Conservation (phyloP, 1,140 invertebrate genomes). For the Myzus persicae region DNA sequence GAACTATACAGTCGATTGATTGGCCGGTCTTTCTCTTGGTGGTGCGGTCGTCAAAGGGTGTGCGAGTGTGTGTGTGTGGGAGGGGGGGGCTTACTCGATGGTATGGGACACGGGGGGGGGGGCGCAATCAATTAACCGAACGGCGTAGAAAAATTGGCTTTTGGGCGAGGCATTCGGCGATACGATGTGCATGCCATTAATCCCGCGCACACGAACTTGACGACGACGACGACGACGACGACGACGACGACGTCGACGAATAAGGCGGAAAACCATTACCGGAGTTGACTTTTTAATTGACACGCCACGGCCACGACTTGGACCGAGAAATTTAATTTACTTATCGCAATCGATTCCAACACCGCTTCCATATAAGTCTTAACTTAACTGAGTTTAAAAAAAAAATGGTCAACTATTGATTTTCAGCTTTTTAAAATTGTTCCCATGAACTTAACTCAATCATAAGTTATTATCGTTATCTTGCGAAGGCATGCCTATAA, state of each 20-base stretch:
- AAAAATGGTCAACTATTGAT: too few relatives aligned
- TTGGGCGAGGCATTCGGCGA: not conserved
- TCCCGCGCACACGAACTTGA: not conserved
- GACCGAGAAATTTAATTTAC: not conserved
- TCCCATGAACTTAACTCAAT: too few relatives aligned
- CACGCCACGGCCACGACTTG: not conserved
- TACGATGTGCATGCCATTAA: slow-evolving; percentile 2
- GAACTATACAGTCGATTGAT: slow-evolving; percentile 15
- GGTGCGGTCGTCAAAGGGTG: not conserved
- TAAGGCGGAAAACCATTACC: slow-evolving; percentile 3
- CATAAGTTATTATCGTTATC: too few relatives aligned
- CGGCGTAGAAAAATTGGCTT: not conserved
- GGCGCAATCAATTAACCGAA: not conserved
- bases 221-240: not conserved
- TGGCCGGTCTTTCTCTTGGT: not conserved
- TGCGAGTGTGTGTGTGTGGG: not conserved
- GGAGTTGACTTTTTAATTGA: slow-evolving; percentile 10
- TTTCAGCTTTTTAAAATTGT: too few relatives aligned
- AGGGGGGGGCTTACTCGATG: not conserved
- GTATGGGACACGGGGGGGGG: not conserved
- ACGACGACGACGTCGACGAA: not conserved
- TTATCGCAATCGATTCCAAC: not conserved
- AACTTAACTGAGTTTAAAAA: too few relatives aligned
- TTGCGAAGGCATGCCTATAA: too few relatives aligned
- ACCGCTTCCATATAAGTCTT: too few relatives aligned